Evolutionary conservation across 1,140 invertebrate species (phyloP), one percentile per base, ranked within the genome.

Genomic region (Pachyrhynchus sulphureomaculatus): DNA sequence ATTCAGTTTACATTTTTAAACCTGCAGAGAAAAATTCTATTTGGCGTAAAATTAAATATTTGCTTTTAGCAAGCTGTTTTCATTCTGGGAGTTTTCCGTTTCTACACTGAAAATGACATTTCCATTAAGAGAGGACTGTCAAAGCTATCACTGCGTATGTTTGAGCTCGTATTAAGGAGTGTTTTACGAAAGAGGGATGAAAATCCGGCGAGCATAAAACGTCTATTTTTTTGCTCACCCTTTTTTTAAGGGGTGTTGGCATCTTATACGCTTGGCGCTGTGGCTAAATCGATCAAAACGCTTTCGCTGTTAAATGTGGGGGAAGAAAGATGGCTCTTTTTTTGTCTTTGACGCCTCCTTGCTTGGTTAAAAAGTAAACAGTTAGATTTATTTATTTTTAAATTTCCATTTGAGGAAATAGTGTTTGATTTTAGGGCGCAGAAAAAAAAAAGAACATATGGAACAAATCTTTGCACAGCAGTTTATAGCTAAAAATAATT

Each of bases 251-350:
- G 55, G 45, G 55, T 58, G 55, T 58, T 58, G 55, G 48, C 55
- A 58, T 58, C 55, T 49, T 47, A 58, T 58, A 37, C 55, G 29
- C 42, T 58, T 24, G 23, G 33, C 24, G 55, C 45, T 12, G 18
- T 26, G 20, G 44, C 29, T 56, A 47, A 56, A 56, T 49, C 44
- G 45, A 48, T 49, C 42, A 58, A 58, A 58, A 58, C 55, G 55
- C 36, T 58, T 48, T 49, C 55, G 44, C n/a, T 58, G 55, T 58
- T 58, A 58, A 58, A 58, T 58, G 55, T 24, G 44, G 33, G 13
- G 45, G 55, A 58, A 48, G 20, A 48, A 24, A 58, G 29, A 44
- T 20, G 1, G 20, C n/a, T 9, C 17, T n/a, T 20, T 54, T 54
- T 54, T 54, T 54, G 29, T 54, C 23, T 54, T 26, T 54, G 21